Evolutionary conservation across 2,888 invertebrate genomes (phyloP).

Genomic region (Drosophila birchii): DNA sequence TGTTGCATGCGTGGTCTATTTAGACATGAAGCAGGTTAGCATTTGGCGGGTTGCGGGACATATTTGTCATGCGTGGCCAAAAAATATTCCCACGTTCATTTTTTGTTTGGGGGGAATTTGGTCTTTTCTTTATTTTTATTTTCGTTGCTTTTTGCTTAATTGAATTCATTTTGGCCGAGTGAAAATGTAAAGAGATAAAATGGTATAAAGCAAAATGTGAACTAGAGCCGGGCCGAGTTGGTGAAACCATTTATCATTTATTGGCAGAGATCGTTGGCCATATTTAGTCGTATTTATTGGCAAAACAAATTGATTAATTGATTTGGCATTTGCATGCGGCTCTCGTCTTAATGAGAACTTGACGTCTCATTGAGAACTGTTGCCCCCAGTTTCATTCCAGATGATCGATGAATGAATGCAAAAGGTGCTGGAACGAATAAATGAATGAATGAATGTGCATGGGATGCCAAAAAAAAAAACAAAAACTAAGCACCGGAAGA

Average conservation of each 20-base stretch:
- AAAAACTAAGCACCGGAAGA: neutral
- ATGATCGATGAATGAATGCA: slow-evolving; percentile 44
- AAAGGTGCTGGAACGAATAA: slow-evolving; percentile 31
- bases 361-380: slow-evolving; percentile 48
- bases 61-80: slow-evolving; percentile 61
- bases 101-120: slow-evolving; percentile 38
- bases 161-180: slow-evolving; percentile 72
- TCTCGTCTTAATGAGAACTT: slow-evolving; percentile 49
- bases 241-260: slow-evolving; percentile 68
- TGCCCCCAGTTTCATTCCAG: slow-evolving; percentile 26
- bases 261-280: slow-evolving; percentile 53
- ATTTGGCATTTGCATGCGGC: slow-evolving; percentile 46
- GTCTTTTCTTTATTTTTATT: neutral
- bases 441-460: neutral
- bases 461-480: neutral
- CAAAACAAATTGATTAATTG: slow-evolving; percentile 78
- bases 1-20: slow-evolving; percentile 36
- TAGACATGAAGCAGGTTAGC: slow-evolving; percentile 1
- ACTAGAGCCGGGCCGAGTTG: slow-evolving; percentile 11
- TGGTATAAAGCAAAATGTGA: slow-evolving; percentile 15
- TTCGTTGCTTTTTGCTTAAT: slow-evolving; percentile 55
- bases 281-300: slow-evolving; percentile 75
- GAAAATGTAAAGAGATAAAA: slow-evolving; percentile 59
- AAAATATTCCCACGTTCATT: slow-evolving; percentile 75
- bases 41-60: slow-evolving; percentile 18